phyloP scores from a whole-genome alignment of 2,113 vertebrate species.

The Pteronura brasiliensis region DNA sequence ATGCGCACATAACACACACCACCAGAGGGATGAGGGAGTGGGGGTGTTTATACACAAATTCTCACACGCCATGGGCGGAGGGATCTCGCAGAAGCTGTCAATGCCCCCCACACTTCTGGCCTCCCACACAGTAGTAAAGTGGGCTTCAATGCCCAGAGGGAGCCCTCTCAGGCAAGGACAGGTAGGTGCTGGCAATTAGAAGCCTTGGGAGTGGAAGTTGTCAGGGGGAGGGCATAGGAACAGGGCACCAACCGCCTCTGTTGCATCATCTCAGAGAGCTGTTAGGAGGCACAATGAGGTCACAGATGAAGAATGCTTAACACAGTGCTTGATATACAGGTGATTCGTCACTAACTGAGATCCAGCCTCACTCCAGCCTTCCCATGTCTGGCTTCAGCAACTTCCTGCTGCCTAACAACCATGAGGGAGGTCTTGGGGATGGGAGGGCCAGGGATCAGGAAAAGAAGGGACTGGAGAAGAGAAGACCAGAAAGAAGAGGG shows the following conservation, averaged over 20 bases:
- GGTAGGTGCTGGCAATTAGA: not conserved
- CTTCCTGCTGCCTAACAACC: not conserved
- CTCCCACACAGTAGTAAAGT: not conserved
- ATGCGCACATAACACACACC: no score
- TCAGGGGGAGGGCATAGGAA: not conserved
- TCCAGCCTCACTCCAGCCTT: not conserved
- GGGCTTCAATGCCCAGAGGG: not conserved
- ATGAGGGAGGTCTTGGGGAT: not conserved
- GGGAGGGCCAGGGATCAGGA: not conserved
- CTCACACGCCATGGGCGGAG: not conserved
- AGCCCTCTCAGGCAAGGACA: not conserved
- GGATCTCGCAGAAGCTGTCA: not conserved
- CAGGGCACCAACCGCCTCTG: not conserved
- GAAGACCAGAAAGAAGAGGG: not conserved
- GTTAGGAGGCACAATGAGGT: not conserved
- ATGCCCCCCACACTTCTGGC: not conserved
- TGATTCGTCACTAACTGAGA: not conserved
- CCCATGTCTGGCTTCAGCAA: not conserved
- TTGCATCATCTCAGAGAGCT: not conserved
- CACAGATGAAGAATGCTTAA: not conserved
- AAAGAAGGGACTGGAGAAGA: not conserved
- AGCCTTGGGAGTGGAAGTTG: not conserved
- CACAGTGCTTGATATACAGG: not conserved
- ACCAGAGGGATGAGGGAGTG: not conserved
- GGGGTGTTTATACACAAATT: not conserved